These are phyloP conservation scores for Plestiodon gilberti DNA, from an alignment of 2,113 vertebrate species.

Conservation along the genomic window DNA sequence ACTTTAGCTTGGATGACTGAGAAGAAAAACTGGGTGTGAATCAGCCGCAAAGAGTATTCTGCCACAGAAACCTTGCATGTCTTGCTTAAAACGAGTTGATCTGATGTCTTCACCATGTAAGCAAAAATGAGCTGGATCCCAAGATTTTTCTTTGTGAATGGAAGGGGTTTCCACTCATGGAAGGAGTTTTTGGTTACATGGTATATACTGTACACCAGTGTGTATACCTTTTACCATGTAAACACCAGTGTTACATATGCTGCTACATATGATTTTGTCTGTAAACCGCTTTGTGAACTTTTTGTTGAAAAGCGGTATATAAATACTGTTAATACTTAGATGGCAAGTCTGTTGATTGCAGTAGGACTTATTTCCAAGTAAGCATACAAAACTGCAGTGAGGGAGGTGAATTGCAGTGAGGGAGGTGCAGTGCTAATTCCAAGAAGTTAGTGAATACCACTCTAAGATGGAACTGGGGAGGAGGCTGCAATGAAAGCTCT, in stretches of 20 bases:
- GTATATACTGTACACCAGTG: too few relatives aligned
- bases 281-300: too few relatives aligned
- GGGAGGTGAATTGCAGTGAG: not conserved
- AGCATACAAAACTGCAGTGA: not conserved
- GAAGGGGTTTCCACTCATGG: too few relatives aligned
- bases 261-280: too few relatives aligned
- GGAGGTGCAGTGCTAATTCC: not conserved
- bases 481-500: not conserved
- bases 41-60: not conserved
- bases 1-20: constrained; percentile 45
- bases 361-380: not conserved
- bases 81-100: constrained; percentile 38
- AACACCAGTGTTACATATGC: not conserved
- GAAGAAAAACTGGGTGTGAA: constrained; percentile 20
- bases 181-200: too few relatives aligned
- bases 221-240: not conserved
- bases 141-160: too few relatives aligned
- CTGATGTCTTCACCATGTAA: constrained; percentile 19
- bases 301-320: too few relatives aligned
- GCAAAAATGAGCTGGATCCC: not conserved
- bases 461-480: not conserved
- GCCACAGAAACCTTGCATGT: constrained; percentile 1
- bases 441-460: not conserved
- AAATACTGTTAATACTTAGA: too few relatives aligned
- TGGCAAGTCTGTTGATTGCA: not conserved